A percentile compares a stretch with the other conserved stretches of the same genome.
Conservation (phyloP, 2,113 vertebrate species). For the Sardina pilchardus region DNA sequence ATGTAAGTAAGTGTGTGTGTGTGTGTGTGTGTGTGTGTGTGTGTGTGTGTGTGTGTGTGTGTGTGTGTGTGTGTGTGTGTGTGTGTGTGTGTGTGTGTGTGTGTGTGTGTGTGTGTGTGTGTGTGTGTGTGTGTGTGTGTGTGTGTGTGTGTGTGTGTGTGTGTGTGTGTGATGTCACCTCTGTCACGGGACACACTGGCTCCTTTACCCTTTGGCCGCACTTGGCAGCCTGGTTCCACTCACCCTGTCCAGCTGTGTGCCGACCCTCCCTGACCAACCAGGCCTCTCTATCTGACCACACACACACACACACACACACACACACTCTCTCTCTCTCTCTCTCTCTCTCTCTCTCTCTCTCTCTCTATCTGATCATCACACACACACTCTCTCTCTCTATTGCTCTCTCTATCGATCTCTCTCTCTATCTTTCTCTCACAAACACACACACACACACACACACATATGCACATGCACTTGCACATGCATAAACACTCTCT, state of each 20-base stretch:
- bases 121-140: neutral
- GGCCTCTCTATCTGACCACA: neutral
- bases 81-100: no score
- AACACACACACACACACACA: no score
- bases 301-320: no score
- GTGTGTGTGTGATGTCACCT: neutral
- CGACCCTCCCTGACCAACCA: neutral
- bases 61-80: constrained; percentile 22
- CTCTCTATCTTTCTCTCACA: neutral
- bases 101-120: neutral
- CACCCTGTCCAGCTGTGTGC: neutral
- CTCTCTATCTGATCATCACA: no score
- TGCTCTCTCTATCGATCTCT: no score
- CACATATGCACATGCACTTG: no score
- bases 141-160: constrained; percentile 11
- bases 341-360: neutral
- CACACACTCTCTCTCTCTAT: neutral
- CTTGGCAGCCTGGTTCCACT: neutral
- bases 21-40: constrained; percentile 15
- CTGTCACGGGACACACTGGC: neutral
- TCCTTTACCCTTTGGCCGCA: neutral
- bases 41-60: constrained; percentile 20
- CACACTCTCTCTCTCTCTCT: neutral
- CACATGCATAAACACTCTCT: neutral
- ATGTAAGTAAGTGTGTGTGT: neutral